phyloP scores from a whole-genome alignment of 2,113 vertebrate genomes.

The Microcebus lehilahytsara region DNA sequence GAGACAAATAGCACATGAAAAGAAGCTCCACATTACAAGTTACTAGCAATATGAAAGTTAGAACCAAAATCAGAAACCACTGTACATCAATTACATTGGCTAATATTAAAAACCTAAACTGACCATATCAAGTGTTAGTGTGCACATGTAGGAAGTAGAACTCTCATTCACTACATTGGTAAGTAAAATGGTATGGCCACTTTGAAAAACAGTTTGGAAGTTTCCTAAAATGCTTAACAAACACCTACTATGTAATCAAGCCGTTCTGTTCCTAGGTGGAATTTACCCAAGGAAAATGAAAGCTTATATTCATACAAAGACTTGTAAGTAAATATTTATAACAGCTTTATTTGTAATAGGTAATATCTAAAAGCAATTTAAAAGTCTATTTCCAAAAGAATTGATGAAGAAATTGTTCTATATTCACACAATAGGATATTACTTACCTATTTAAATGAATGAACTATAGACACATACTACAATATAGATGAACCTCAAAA shows the following conservation, averaged over 20 bases:
- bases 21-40: background rate
- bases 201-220: background rate
- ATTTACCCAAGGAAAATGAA: background rate
- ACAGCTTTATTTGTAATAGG: background rate
- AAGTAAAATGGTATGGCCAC: background rate
- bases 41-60: background rate
- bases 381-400: background rate
- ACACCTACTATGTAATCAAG: background rate
- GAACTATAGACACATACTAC: background rate
- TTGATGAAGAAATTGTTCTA: background rate
- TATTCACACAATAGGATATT: background rate
- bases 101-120: background rate
- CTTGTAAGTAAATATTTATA: background rate
- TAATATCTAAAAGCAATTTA: background rate
- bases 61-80: background rate
- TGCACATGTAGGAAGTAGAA: background rate
- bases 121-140: background rate
- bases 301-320: background rate
- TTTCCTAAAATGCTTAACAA: background rate
- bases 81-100: background rate
- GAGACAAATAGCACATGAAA: background rate
- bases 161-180: background rate
- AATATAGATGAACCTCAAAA: background rate
- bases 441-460: background rate
- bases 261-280: background rate